phyloP scores from a whole-genome alignment of 1,140 invertebrate genomes.

The Plectrocnemia conspersa region DNA sequence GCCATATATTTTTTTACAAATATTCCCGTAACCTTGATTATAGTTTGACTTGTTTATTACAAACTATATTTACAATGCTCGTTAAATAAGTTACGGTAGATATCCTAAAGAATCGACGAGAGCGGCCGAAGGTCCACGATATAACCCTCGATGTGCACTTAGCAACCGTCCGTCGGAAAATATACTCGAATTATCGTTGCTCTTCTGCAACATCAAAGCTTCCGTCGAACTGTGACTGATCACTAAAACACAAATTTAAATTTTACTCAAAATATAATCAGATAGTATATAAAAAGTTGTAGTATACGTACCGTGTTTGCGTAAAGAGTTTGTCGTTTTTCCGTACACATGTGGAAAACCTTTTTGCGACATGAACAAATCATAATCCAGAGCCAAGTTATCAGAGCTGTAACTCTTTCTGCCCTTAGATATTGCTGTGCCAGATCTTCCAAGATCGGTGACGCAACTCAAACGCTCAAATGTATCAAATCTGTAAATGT shows the following conservation, averaged over 20 bases:
- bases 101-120: conserved; percentile 47
- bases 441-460: conserved; percentile 28
- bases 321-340: conserved; percentile 40
- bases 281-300: background rate
- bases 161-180: conserved; percentile 67
- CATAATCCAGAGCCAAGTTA: conserved; percentile 68
- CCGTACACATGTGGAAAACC: conserved; percentile 43
- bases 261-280: background rate
- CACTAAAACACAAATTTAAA: conserved; percentile 39
- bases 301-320: conserved; percentile 42
- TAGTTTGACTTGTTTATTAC: too few relatives aligned
- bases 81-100: conserved; percentile 39
- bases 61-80: too few relatives aligned
- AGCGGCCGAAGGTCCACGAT: conserved; percentile 35
- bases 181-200: conserved; percentile 79
- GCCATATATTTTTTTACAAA: too few relatives aligned
- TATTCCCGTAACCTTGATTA: too few relatives aligned
- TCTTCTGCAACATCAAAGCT: conserved; percentile 79
- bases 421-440: conserved; percentile 33
- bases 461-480: conserved; percentile 32
- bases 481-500: conserved; percentile 32
- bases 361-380: conserved; percentile 56
- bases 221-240: conserved; percentile 61
- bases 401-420: conserved; percentile 52
- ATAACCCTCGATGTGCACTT: conserved; percentile 50